These are phyloP conservation scores for Cecidostiba fungosa DNA, from an alignment of 2,888 invertebrate genomes.

Conservation along the genomic window DNA sequence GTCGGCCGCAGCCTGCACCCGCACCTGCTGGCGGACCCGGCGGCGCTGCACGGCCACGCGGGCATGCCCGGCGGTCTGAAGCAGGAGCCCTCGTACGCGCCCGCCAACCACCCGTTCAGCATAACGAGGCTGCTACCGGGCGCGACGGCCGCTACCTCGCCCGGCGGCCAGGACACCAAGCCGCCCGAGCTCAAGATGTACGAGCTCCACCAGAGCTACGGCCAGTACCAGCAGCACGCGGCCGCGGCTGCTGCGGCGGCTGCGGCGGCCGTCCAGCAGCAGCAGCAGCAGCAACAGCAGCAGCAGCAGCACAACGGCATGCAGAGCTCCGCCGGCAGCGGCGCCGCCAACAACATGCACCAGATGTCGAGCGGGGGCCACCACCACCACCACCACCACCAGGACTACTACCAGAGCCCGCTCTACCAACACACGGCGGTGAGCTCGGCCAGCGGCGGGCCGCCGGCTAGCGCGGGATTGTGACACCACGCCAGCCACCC, in stretches of 20 bases:
- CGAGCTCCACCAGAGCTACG: constrained; percentile 85
- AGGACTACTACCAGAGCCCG: constrained; percentile 89
- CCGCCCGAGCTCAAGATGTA: constrained; percentile 94
- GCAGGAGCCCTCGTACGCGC: constrained; percentile 90
- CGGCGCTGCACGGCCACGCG: constrained; percentile 83
- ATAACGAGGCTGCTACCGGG: constrained; percentile 95
- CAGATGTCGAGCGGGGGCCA: constrained; percentile 74
- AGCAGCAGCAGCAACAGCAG: constrained; percentile 71
- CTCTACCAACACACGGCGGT: constrained; percentile 83
- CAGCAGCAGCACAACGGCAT: constrained; percentile 67
- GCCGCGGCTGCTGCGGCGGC: constrained; percentile 23
- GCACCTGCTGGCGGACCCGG: constrained; percentile 76
- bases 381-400: constrained; percentile 77
- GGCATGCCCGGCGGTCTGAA: constrained; percentile 86
- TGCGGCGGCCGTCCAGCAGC: constrained; percentile 56
- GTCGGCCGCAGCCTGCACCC: constrained; percentile 85
- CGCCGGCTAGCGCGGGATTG: constrained; percentile 84
- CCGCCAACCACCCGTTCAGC: constrained; percentile 95
- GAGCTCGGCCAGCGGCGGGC: constrained; percentile 67
- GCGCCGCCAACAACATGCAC: constrained; percentile 85
- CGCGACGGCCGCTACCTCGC: constrained; percentile 86
- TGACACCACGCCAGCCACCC: constrained; percentile 85
- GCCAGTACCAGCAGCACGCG: constrained; percentile 62
- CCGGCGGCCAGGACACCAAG: constrained; percentile 76
- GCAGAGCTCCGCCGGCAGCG: constrained; percentile 32